A percentile compares a stretch with the other conserved stretches of the same genome.
phyloP scores from a whole-genome alignment of 2,113 vertebrate species.

The Erpornis zantholeuca region DNA sequence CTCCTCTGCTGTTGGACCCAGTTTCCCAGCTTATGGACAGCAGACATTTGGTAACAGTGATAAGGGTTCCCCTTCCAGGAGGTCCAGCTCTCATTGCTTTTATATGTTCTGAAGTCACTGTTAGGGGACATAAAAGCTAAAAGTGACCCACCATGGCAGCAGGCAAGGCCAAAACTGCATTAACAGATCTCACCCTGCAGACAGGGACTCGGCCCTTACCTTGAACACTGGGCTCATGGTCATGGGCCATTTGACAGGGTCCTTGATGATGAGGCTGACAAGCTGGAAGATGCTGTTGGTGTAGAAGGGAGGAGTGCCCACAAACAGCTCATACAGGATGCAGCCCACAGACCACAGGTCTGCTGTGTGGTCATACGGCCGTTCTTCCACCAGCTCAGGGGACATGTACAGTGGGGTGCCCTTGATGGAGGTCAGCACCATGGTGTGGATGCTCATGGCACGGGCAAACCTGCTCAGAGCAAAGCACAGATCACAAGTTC shows the following conservation, averaged over 20 bases:
- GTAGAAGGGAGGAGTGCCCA: conserved; percentile 93
- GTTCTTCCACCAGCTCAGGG: conserved; percentile 92
- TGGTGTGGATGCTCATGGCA: conserved; percentile 92
- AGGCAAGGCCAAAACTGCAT: background rate
- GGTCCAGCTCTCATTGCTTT: background rate
- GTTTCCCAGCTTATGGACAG: background rate
- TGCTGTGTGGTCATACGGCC: conserved; percentile 91
- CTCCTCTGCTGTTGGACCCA: background rate
- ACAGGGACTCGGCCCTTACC: conserved; percentile 63
- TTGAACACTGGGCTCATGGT: conserved; percentile 83
- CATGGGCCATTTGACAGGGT: conserved; percentile 87
- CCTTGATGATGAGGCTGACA: conserved; percentile 88
- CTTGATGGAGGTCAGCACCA: conserved; percentile 96
- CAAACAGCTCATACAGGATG: conserved; percentile 93
- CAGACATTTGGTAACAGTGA: background rate
- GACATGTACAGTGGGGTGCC: conserved; percentile 98
- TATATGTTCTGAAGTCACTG: background rate
- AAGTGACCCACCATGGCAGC: background rate
- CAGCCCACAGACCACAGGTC: conserved; percentile 97
- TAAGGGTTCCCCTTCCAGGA: background rate
- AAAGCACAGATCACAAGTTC: background rate
- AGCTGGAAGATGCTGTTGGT: conserved; percentile 94
- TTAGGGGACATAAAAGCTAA: background rate
- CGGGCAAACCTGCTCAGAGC: conserved; percentile 85
- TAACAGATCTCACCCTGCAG: background rate